Evolutionary conservation across 2,797 vertebrate species (phyloP).

Genomic region (Liparis tanakae): DNA sequence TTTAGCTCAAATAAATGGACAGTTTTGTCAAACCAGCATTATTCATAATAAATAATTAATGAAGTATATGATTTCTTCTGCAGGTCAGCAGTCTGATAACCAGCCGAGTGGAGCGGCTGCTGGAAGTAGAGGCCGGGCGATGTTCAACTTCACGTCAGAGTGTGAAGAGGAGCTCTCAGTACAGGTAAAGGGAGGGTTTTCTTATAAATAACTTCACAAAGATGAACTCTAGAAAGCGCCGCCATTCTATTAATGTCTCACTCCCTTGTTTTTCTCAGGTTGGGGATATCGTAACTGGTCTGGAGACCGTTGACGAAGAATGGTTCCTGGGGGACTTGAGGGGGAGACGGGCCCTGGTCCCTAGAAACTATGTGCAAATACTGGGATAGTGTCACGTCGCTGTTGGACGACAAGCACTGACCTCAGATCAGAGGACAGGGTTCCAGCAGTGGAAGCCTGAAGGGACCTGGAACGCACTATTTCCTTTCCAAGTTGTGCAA

Average conservation of each 20-base stretch:
- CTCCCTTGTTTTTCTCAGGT: slow-evolving; percentile 73
- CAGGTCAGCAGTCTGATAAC: slow-evolving; percentile 64
- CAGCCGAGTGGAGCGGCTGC: slow-evolving; percentile 58
- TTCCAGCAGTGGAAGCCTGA: slow-evolving; percentile 8
- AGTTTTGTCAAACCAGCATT: neutral
- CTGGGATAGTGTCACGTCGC: slow-evolving; percentile 30
- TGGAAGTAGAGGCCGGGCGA: slow-evolving; percentile 81
- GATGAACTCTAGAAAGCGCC: neutral
- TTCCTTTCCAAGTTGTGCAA: slow-evolving; percentile 21
- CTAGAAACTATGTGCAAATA: slow-evolving; percentile 89
- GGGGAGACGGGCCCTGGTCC: slow-evolving; percentile 89
- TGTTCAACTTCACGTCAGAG: slow-evolving; percentile 87
- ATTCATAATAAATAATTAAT: neutral
- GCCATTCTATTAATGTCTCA: neutral
- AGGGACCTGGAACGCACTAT: slow-evolving; percentile 43
- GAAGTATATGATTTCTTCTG: neutral
- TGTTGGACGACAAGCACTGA: neutral
- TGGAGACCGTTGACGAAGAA: slow-evolving; percentile 88
- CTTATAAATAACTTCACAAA: neutral
- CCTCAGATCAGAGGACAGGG: neutral
- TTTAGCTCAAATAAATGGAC: neutral
- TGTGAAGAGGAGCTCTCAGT: slow-evolving; percentile 92
- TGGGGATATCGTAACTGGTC: slow-evolving; percentile 86
- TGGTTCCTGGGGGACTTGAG: slow-evolving; percentile 90
- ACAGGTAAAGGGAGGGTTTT: slow-evolving; percentile 59